Evolutionary conservation across 2,797 vertebrate species (phyloP).

Genomic region (Mormyrus hasselquistii): DNA sequence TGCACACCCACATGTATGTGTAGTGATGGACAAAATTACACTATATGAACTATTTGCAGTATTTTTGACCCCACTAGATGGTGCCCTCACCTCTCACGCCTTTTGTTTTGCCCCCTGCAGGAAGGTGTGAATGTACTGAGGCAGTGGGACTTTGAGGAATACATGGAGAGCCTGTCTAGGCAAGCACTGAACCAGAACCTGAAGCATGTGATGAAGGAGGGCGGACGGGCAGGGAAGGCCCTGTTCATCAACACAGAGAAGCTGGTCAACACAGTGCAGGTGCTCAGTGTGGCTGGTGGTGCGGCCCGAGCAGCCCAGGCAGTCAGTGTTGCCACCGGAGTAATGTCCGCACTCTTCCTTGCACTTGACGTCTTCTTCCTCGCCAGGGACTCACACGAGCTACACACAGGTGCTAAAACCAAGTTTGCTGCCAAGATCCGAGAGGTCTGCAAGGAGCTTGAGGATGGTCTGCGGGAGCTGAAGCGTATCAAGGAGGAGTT

Average conservation of each 20-base stretch:
- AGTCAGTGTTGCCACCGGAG: conserved; percentile 59
- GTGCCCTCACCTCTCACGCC: not conserved
- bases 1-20: too few species aligned
- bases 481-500: conserved; percentile 58
- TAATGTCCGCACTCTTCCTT: conserved; percentile 66
- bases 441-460: conserved; percentile 60
- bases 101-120: conserved; percentile 35
- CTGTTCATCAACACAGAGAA: conserved; percentile 60
- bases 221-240: conserved; percentile 61
- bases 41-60: too few species aligned
- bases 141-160: conserved; percentile 62
- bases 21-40: too few species aligned
- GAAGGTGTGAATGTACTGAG: conserved; percentile 59
- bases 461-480: conserved; percentile 56
- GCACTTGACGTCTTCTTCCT: conserved; percentile 68
- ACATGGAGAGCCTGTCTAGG: conserved; percentile 55
- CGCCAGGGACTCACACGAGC: conserved; percentile 63
- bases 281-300: conserved; percentile 54
- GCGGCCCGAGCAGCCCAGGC: conserved; percentile 62
- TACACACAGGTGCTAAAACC: conserved; percentile 62
- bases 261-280: conserved; percentile 59
- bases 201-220: conserved; percentile 66
- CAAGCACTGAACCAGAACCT: conserved; percentile 62
- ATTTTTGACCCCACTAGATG: not conserved
- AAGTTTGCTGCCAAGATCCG: conserved; percentile 64